Evolutionary conservation across 2,888 invertebrate species (phyloP).

Genomic region (Aplocera efformata): DNA sequence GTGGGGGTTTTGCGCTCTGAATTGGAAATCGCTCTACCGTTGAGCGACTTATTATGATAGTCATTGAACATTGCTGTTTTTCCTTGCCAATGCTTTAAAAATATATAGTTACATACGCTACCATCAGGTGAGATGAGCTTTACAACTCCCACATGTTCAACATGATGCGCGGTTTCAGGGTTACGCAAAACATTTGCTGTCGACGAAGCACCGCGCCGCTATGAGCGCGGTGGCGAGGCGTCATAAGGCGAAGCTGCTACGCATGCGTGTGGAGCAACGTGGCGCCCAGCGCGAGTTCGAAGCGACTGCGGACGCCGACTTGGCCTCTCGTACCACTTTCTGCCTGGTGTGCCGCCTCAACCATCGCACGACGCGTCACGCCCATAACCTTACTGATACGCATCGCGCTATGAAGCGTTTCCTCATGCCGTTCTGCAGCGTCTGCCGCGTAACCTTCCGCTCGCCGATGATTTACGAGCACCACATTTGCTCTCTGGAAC

Average conservation of each 20-base stretch:
- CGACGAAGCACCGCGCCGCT: constrained; percentile 85
- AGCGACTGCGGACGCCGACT: constrained; percentile 82
- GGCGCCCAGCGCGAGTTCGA: constrained; percentile 90
- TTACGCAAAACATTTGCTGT: constrained; percentile 87
- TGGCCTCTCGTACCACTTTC: constrained; percentile 83
- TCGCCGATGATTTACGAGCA: constrained; percentile 93
- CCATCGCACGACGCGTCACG: constrained; percentile 86
- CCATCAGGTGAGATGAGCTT: too few relatives aligned
- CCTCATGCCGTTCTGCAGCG: constrained; percentile 89
- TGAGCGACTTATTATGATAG: too few relatives aligned
- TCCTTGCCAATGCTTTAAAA: too few relatives aligned
- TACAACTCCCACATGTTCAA: too few relatives aligned
- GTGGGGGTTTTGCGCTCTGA: too few relatives aligned
- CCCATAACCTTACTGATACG: constrained; percentile 89
- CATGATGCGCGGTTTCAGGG: constrained; percentile 60
- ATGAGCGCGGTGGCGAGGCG: constrained; percentile 88
- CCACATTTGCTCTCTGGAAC: constrained; percentile 90
- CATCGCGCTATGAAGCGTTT: constrained; percentile 93
- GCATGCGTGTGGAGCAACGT: constrained; percentile 90
- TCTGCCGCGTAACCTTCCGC: constrained; percentile 88
- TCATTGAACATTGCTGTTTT: too few relatives aligned
- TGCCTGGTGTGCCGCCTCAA: constrained; percentile 88
- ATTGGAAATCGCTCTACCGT: too few relatives aligned
- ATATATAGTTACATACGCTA: too few relatives aligned
- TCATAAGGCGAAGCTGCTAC: constrained; percentile 86